Evolutionary conservation across 2,113 vertebrate genomes (phyloP).

Genomic region (Peromyscus californicus): DNA sequence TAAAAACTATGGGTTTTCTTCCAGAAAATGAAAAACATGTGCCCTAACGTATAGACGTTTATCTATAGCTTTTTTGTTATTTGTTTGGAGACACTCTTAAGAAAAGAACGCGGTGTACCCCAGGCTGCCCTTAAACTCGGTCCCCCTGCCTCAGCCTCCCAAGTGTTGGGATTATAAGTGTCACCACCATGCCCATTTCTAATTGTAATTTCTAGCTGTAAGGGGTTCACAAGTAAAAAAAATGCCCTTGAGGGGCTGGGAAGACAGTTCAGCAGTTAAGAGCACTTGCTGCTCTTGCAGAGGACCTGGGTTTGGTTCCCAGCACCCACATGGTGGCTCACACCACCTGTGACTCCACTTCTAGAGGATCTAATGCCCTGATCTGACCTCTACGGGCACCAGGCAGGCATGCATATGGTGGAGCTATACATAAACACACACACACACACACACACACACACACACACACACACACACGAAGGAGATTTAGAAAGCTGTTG

Average conservation of each 20-base stretch:
- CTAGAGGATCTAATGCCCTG: background rate
- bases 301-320: background rate
- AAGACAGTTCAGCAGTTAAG: background rate
- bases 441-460: background rate
- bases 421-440: background rate
- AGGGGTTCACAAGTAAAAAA: background rate
- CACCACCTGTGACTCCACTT: background rate
- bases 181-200: background rate
- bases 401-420: background rate
- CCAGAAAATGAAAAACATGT: background rate
- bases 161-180: background rate
- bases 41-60: background rate
- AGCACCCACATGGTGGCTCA: background rate
- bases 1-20: background rate
- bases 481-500: background rate
- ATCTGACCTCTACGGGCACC: background rate
- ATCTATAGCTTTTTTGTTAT: background rate
- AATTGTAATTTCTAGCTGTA: constrained; percentile 18
- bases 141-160: background rate
- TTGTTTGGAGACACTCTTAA: background rate
- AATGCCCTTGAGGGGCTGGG: background rate
- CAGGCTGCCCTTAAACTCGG: background rate
- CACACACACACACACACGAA: background rate
- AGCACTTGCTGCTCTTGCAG: background rate
- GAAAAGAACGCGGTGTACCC: background rate